Conservation (phyloP, 2,797 vertebrate species). For the Melanotaenia pygmaea region DNA sequence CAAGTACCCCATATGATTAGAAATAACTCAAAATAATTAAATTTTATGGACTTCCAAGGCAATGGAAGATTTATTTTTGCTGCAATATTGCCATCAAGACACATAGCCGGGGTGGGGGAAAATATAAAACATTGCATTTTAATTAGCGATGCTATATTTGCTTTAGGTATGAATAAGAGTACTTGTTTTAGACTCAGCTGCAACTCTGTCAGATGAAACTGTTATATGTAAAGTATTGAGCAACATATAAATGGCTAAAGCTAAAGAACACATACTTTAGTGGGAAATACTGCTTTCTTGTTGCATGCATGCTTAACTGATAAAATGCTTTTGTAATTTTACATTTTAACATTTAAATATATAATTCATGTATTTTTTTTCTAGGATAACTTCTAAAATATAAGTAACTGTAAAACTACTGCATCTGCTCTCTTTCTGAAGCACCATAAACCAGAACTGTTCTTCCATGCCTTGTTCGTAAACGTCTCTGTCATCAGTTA, state of each 20-base stretch:
- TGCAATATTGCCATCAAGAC: background rate
- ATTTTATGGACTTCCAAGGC: background rate
- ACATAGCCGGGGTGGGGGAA: background rate
- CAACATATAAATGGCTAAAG: too few species aligned
- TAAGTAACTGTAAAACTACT: background rate
- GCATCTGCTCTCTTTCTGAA: background rate
- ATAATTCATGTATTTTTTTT: background rate
- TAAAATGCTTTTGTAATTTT: background rate
- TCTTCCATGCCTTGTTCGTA: slow-evolving; percentile 13
- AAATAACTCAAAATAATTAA: background rate
- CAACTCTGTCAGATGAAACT: background rate
- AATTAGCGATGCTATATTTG: slow-evolving; percentile 6
- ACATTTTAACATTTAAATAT: background rate
- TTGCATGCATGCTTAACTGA: background rate
- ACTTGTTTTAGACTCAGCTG: too few species aligned
- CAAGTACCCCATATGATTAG: background rate
- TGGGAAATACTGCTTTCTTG: too few species aligned
- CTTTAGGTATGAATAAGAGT: too few species aligned
- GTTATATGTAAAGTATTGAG: background rate
- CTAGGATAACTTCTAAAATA: background rate
- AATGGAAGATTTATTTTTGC: background rate
- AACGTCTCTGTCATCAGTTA: slow-evolving; percentile 19
- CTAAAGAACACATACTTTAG: too few species aligned
- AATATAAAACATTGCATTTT: background rate
- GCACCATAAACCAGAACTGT: background rate